phyloP scores from a whole-genome alignment of 1,140 invertebrate genomes.

The Papilio machaon region DNA sequence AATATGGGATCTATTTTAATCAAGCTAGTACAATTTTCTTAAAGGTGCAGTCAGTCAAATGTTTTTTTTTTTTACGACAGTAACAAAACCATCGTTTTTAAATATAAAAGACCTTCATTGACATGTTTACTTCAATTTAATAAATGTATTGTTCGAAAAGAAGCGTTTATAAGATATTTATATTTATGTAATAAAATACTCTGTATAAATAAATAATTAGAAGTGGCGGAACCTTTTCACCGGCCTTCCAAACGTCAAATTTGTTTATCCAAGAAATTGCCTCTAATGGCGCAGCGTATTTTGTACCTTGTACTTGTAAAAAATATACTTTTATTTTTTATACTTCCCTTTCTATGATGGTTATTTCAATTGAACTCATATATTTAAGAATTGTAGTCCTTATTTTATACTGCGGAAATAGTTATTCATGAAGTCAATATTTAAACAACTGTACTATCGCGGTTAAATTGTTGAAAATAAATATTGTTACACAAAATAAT shows the following conservation, averaged over 20 bases:
- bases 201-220: constrained; percentile 32
- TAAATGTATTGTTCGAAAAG: not conserved
- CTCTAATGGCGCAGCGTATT: not conserved
- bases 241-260: constrained; percentile 17
- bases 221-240: constrained; percentile 22
- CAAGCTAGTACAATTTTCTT: not conserved
- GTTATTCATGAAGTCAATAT: not conserved
- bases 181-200: not conserved
- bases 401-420: not conserved
- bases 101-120: too few species aligned
- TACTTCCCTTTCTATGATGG: not conserved
- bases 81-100: too few species aligned
- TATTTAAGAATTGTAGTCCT: not conserved
- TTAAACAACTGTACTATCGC: not conserved
- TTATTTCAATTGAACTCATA: too few species aligned
- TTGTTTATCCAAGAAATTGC: constrained; percentile 44
- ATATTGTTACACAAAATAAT: not conserved
- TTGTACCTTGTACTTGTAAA: not conserved
- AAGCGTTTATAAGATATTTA: not conserved
- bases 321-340: not conserved
- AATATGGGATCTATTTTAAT: not conserved
- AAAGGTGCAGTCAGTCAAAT: too few species aligned
- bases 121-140: too few species aligned
- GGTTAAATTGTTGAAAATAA: not conserved
- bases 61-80: too few species aligned